Evolutionary conservation across 2,113 vertebrate genomes (phyloP), one percentile per base, ranked within the genome.

Genomic region (Gobius niger): DNA sequence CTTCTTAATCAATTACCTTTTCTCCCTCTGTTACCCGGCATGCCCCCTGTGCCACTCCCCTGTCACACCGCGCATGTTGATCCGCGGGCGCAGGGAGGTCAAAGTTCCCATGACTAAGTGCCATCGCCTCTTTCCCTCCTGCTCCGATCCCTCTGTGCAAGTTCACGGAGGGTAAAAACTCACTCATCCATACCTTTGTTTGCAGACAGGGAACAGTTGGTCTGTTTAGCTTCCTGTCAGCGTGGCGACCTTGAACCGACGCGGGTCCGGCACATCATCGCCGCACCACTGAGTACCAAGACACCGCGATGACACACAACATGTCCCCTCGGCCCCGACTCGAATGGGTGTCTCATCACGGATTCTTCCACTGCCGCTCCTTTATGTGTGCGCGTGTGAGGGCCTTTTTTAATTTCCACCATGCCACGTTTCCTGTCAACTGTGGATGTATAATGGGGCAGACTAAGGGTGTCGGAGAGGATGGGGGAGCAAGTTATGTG

Each of bases 161-260:
- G 12, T 9, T 18, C 47, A 65, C 11, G 7, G 19, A 70, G 34
- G 56, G 67, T 49, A 56, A 34, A 71, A 34, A 71, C 62, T 82
- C 85, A 85, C 63, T 89, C 90, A 91, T 82, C 85, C 88, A 80
- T 89, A 71, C 70, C 73, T 88, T 88, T 88, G 85, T 91, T 88
- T 90, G 82, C 71, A 78, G 86, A 89, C 82, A 82, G 76, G 72
- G 73, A 91, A 89, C 85, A 88, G 86, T 89, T 86, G 85, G 85
- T 86, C 87, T 83, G 68, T 88, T 90, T 88, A 90, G 89, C 87
- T 82, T 80, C 77, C 81, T 61, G 76, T 90, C 90, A 89, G 86
- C 89, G 64, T n/a, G 7, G 63, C 85, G 89, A 84, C 90, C 90
- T 91, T 90, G 89, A 88, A 84, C 89, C 73, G 75, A 84, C 81